Evolutionary conservation across 2,797 vertebrate species (phyloP), one percentile per base, ranked within the genome.

Genomic region (Micropoecilia bifurca): DNA sequence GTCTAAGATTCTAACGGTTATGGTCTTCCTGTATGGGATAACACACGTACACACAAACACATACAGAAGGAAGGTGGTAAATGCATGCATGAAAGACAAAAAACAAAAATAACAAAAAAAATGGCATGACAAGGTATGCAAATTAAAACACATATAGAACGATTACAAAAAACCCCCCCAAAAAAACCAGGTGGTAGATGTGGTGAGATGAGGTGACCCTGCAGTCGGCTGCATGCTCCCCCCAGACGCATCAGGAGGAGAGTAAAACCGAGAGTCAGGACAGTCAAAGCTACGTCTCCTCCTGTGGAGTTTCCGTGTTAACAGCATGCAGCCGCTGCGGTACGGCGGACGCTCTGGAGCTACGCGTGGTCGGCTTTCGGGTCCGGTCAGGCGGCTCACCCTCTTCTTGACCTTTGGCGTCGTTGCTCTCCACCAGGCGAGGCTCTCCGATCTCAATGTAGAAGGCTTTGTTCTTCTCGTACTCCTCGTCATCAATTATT

Each of bases 401-500:
- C 92, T 96, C 96, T 94, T 97, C 95, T 97, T 97, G 97, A 99
- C 98, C 98, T 99, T 98, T 99, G 96, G 97, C 96, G 96, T 98
- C 97, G 97, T 96, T 97, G 97, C 96, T 97, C 94, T 99, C 98
- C 96, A 97, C 91, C 96, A 99, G 97, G 85, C 96, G 97, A 87
- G 98, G 98, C 85, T 98, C 98, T 92, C 97, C 97, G 89, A 99
- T 97, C 96, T 99, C 98, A 96, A 99, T 86, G 97, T 97, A 98
- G 97, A 99, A 99, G 94, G 96, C 97, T 97, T 99, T 99, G 98
- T 99, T 99, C 97, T 99, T 99, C 97, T 99, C 98, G 94, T 99
- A 99, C 92, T 99, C 98, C 96, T 99, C 98, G 93, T 99, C 98
- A 95, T 99, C 98, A 97, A 99, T 98, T 96, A 99, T 92, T 97